Base-by-base conservation (phyloP, 1,140 invertebrate genomes). In the Metopolophium dirhodum region DNA sequence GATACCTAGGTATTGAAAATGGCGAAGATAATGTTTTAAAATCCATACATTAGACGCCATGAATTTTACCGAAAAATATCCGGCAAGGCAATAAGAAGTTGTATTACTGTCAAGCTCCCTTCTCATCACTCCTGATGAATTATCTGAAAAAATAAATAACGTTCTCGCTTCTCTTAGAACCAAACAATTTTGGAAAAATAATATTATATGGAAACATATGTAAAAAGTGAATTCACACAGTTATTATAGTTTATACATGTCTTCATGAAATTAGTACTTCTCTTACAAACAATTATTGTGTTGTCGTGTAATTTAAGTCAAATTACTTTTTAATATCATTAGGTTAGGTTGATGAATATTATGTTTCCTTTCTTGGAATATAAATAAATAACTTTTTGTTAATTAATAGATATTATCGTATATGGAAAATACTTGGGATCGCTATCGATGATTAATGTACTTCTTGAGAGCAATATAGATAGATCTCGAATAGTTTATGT, bases 361-460 rank as follows among this genome's bases (percentile, higher is more conserved):
- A 4, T 35, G 37, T 35, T 35, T 82, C 37, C 7, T 37, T 82
- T 82, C 20, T 35, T 82, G 4, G n/a, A 7, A 4, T 37, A 22
- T 20, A 77, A 77, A 83, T 83, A 37, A 83, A 83, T 7, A 22
- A 2, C 4, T 83, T 37, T 83, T 88, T 54, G 9, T 54, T 7
- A 35, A 89, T 6, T 26, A 37, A 47, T 37, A 91, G 90, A 49
- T 6, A 85, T 93, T 35, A 54, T 93, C 23, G 91, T 93, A 8
- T 57, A 54, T 1, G 91, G 91, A 30, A 93, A 93, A 41, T 93
- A 85, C 18, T 2, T 93, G 2, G 91, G 49, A 57, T 86, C 91
- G 1, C 35, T 93, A 41, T 41, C 91, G 6, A 51, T 93, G n/a
- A 93, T 93, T 8, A 93, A 93, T 54, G 82, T 54, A 20, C 82